Conservation (phyloP, 2,797 vertebrate genomes). For the Triplophysa bombifrons region DNA sequence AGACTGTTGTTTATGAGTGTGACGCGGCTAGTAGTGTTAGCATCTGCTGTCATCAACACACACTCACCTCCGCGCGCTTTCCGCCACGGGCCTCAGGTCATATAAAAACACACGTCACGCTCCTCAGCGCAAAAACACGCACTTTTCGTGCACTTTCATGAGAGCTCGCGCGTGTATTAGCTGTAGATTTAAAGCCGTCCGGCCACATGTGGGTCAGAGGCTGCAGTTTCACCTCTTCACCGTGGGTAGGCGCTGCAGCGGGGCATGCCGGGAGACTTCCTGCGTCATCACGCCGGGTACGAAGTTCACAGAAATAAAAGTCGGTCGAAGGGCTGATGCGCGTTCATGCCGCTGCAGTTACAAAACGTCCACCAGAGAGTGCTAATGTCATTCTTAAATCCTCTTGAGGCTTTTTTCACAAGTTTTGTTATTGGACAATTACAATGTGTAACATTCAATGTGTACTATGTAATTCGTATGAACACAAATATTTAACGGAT, state of each 20-base stretch:
- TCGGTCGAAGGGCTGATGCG: neutral
- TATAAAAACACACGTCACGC: neutral
- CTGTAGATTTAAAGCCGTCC: conserved; percentile 50
- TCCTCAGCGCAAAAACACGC: conserved; percentile 13
- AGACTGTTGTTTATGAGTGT: conserved; percentile 34
- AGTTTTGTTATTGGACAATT: too few relatives aligned
- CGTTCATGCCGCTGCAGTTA: neutral
- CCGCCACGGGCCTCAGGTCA: conserved; percentile 21
- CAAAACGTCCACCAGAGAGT: neutral
- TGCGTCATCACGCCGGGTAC: conserved; percentile 48
- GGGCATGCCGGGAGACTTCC: conserved; percentile 17
- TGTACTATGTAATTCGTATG: too few relatives aligned
- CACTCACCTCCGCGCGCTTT: conserved; percentile 36
- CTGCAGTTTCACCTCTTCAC: conserved; percentile 31
- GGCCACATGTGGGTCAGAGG: conserved; percentile 58
- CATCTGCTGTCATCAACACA: conserved; percentile 30
- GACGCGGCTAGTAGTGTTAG: conserved; percentile 43
- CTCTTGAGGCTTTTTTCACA: too few relatives aligned
- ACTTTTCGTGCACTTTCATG: conserved; percentile 41
- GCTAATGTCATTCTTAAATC: too few relatives aligned
- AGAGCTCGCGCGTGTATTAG: conserved; percentile 10
- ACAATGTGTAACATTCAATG: too few relatives aligned
- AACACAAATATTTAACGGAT: too few relatives aligned
- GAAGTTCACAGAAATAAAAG: neutral
- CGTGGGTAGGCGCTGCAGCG: conserved; percentile 52